Conservation (phyloP, 2,888 invertebrate species). For the Cephus runcator region DNA sequence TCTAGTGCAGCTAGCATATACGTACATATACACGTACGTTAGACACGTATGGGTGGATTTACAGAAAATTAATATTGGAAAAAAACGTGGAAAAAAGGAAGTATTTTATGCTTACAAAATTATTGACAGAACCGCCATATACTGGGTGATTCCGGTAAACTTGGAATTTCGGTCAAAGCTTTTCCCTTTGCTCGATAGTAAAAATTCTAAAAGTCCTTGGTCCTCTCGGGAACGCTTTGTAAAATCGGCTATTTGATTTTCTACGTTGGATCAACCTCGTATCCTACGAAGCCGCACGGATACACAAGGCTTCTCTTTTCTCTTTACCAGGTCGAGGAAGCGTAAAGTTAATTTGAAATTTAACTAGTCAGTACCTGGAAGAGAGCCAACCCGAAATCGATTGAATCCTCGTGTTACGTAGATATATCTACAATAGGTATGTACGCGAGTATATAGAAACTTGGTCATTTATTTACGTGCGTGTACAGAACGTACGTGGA, state of each 20-base stretch:
- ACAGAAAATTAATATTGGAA: neutral
- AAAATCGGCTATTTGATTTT: neutral
- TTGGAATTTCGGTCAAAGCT: neutral
- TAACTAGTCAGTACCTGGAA: slow-evolving; percentile 42
- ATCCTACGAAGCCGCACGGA: neutral
- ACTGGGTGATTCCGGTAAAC: neutral
- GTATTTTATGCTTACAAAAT: neutral
- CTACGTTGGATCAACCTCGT: neutral
- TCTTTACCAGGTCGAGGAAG: neutral
- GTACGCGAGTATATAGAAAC: neutral
- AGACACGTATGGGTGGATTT: neutral
- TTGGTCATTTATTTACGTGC: slow-evolving; percentile 51
- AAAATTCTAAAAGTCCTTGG: neutral
- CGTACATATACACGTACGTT: neutral
- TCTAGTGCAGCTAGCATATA: neutral
- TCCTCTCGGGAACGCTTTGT: neutral
- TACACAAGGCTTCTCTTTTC: neutral
- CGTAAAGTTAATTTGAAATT: slow-evolving; percentile 34
- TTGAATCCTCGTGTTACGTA: slow-evolving; percentile 36
- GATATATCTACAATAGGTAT: neutral
- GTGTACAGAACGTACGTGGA: slow-evolving; percentile 28
- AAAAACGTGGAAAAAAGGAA: neutral
- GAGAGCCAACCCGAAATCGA: slow-evolving; percentile 45
- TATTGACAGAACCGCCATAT: neutral
- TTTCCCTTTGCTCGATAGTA: neutral